Base-by-base conservation (phyloP, 1,140 invertebrate species). In the Hesperophylax magnus region DNA sequence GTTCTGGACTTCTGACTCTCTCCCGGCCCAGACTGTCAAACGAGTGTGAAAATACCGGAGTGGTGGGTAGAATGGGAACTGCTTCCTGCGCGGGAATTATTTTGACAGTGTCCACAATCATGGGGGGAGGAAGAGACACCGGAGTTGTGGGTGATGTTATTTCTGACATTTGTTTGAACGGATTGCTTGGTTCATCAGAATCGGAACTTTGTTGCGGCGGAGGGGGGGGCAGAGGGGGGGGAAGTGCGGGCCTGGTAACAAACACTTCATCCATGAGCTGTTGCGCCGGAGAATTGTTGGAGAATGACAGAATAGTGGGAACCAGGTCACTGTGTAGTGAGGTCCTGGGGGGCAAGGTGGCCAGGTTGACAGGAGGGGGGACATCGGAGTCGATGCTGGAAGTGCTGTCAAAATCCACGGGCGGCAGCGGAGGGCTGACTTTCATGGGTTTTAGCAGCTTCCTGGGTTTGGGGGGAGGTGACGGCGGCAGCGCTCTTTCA, bases 281-380 rank as follows among this genome's bases (percentile, higher is more conserved):
- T 24, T 24, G 61, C 7, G 22, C 20, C 8, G 31, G 34, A 61
- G 47, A 39, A 22, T 1, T 20, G 22, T 56, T 9, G 20, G 24
- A 2, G 39, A 63, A 63, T 67, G 58, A 17, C n/a, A 53, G 24
- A n/a, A 63, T 22, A 53, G 47, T 52, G 47, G 63, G 61, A 14
- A 63, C 20, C 6, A 34, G 15, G 17, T 76, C 79, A 63, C 9
- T 78, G 84, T 83, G 78, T 20, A 81, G 60, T 20, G 85, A 79
- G 20, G 84, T 79, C 9, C 86, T 77, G 17, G 81, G 77, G 9
- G 89, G 88, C 75, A 86, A 85, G 9, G 88, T 87, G 8, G 84
- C 79, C 54, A 88, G 89, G 84, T 90, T 90, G 52, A 90, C 79
- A 8, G 88, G 86, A 18, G 89, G 89, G 14, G 88, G 88, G 47